Conservation (phyloP, 2,888 invertebrate genomes). For the Brenthis hecate region DNA sequence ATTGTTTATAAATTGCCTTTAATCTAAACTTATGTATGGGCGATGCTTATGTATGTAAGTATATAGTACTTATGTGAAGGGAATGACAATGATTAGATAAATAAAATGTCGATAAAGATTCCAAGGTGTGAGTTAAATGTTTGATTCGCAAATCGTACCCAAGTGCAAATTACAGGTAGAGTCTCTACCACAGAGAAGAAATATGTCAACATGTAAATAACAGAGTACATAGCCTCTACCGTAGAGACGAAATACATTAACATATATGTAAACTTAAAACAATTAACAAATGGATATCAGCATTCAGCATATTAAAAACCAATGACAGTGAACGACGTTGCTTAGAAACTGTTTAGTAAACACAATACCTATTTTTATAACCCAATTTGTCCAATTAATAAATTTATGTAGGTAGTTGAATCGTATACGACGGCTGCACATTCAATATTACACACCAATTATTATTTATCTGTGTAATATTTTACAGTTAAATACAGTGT, state of each 20-base stretch:
- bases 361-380: constrained; percentile 1
- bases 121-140: constrained; percentile 31
- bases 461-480: not conserved
- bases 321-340: constrained; percentile 5
- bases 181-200: too few relatives aligned
- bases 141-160: constrained; percentile 21
- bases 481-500: constrained; percentile 5
- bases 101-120: constrained; percentile 38
- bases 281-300: not conserved
- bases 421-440: constrained; percentile 4
- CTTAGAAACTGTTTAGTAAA: constrained; percentile 9
- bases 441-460: constrained; percentile 5
- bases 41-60: not conserved
- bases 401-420: not conserved
- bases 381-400: not conserved
- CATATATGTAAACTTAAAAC: not conserved
- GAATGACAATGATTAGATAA: constrained; percentile 45
- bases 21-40: not conserved
- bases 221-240: too few relatives aligned
- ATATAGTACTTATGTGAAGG: constrained; percentile 35
- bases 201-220: too few relatives aligned
- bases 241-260: not conserved
- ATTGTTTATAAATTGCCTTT: too few relatives aligned
- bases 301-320: not conserved
- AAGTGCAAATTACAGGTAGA: constrained; percentile 10